Percentiles rank a stretch among this genome's conserved stretches.
Conservation (phyloP, 1,140 invertebrate species). For the Ostrea edulis region DNA sequence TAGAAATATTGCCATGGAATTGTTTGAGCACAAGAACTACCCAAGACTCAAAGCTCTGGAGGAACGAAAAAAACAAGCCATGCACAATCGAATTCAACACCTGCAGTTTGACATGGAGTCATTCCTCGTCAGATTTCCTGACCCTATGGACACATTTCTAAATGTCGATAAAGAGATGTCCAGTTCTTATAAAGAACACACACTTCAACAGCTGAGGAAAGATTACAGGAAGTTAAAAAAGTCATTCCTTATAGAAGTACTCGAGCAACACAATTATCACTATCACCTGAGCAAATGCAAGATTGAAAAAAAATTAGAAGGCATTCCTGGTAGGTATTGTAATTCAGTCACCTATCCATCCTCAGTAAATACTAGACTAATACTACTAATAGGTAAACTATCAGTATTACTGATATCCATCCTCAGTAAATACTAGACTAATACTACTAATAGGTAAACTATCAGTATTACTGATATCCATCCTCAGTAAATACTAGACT, state of each 20-base stretch:
- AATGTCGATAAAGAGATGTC: constrained; percentile 77
- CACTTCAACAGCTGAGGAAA: constrained; percentile 71
- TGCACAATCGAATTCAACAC: constrained; percentile 63
- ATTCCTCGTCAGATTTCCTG: constrained; percentile 82
- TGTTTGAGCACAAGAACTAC: constrained; percentile 80
- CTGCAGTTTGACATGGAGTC: constrained; percentile 80
- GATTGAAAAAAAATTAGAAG: constrained; percentile 53
- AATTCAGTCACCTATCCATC: too few relatives aligned
- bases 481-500: too few relatives aligned
- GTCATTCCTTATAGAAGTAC: constrained; percentile 70
- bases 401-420: too few relatives aligned
- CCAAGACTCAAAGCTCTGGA: constrained; percentile 80
- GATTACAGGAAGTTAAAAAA: constrained; percentile 72
- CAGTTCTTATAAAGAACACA: constrained; percentile 74
- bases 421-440: too few relatives aligned
- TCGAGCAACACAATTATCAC: constrained; percentile 73
- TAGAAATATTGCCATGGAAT: constrained; percentile 67
- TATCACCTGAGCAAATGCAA: constrained; percentile 67
- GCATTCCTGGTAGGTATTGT: constrained; percentile 46
- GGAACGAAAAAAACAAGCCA: constrained; percentile 67
- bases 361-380: too few relatives aligned
- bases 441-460: too few relatives aligned
- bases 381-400: too few relatives aligned
- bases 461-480: too few relatives aligned
- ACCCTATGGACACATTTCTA: constrained; percentile 81